Base-by-base conservation (phyloP, 2,113 vertebrate genomes). In the Paratilapia polleni region DNA sequence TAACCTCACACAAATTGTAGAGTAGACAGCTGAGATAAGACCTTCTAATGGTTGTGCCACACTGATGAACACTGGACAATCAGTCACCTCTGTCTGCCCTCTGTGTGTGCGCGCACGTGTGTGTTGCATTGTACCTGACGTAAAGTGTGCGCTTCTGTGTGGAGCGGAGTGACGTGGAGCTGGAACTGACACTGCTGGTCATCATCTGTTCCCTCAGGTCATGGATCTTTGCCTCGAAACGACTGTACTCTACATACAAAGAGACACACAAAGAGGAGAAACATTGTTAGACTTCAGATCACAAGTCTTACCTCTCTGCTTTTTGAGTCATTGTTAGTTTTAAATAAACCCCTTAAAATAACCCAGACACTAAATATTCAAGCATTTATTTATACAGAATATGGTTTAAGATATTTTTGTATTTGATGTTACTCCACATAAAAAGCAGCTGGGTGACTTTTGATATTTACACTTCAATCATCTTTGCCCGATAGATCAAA, bases 201-300 rank as follows among this genome's bases (percentile, higher is more conserved):
- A 99, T 99, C 98, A 99, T 99, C 95, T 99, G 98, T 92, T 99
- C 98, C 91, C 98, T 97, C 83, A 99, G 95, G 91, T 99, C 98
- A 96, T 99, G 98, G 90, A 99, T 99, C 96, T 99, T 99, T 22
- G 98, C 98, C 95, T 99, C 98, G 82, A 99, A 99, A 90, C 97
- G 97, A 94, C 97, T 98, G 94, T 99, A 99, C 85, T 99, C 98
- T 97, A 85, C 28, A 85, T 26, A 84, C 73, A 89, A 2, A 74
- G 2, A 78, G 8, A 85, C 43, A 89, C 57, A 87, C 17, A 84
- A 36, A 75, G 4, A 75, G 13, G 9, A 78, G 19, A 81, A 75
- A 84, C 3, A 20, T 3, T 15, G 57, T 89, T 61, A 88, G 64
- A 82, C 15, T 6, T 1, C 2, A 74, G 60, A 81, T 49, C 2